phyloP scores from a whole-genome alignment of 2,797 vertebrate genomes.

The Bucorvus abyssinicus region DNA sequence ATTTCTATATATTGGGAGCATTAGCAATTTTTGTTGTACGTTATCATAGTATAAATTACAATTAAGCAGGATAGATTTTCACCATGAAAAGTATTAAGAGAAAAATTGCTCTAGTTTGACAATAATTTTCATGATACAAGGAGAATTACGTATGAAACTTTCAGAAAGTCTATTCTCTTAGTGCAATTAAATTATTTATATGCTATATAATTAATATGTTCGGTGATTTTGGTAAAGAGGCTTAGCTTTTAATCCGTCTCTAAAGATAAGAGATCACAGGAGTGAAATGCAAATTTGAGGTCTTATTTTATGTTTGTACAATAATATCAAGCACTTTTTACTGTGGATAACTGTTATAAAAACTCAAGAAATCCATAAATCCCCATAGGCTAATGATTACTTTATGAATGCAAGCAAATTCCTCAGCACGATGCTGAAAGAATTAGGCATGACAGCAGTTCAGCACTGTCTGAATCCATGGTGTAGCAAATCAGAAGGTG shows the following conservation, averaged over 20 bases:
- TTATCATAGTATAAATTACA: background rate
- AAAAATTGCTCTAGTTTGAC: background rate
- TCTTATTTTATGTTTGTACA: constrained; percentile 40
- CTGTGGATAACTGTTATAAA: background rate
- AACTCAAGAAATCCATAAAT: background rate
- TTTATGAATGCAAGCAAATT: constrained; percentile 34
- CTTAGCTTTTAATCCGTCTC: constrained; percentile 61
- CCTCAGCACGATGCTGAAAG: background rate
- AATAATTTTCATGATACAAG: background rate
- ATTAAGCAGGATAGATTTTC: background rate
- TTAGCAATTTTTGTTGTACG: background rate
- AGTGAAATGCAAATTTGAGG: constrained; percentile 55
- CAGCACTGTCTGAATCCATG: background rate
- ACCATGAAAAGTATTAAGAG: background rate
- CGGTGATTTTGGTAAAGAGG: constrained; percentile 44
- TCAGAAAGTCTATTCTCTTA: constrained; percentile 27
- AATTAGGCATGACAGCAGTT: background rate
- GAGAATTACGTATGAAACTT: constrained; percentile 10
- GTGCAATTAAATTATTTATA: constrained; percentile 49
- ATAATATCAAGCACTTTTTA: constrained; percentile 28
- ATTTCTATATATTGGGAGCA: background rate
- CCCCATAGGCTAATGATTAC: background rate
- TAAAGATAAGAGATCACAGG: constrained; percentile 57
- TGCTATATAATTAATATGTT: constrained; percentile 56
- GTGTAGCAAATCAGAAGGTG: background rate